These are phyloP conservation scores for Neopelma chrysocephalum DNA, from an alignment of 2,797 vertebrate species.

Conservation along the genomic window DNA sequence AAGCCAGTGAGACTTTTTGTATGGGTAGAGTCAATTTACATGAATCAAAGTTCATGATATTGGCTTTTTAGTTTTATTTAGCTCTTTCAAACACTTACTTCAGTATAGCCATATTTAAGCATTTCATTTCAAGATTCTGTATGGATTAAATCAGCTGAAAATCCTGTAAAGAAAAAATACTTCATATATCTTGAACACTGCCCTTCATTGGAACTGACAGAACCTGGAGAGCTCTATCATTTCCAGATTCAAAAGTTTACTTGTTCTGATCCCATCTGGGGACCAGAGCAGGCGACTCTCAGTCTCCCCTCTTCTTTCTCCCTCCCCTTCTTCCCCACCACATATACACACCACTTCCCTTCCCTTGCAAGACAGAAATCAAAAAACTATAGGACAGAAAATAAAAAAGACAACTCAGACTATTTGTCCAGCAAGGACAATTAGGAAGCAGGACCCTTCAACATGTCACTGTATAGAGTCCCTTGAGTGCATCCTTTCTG, in stretches of 20 bases:
- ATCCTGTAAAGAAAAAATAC: not conserved
- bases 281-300: not conserved
- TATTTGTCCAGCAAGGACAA: not conserved
- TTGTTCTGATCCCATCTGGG: not conserved
- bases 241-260: not conserved
- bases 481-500: not conserved
- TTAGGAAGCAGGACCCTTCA: not conserved
- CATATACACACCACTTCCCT: not conserved
- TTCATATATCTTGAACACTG: not conserved
- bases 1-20: not conserved
- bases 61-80: slow-evolving; percentile 47
- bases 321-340: not conserved
- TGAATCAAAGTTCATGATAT: slow-evolving; percentile 30
- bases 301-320: not conserved
- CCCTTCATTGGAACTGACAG: not conserved
- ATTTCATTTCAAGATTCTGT: not conserved
- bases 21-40: slow-evolving; percentile 8
- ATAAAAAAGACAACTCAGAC: not conserved
- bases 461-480: not conserved
- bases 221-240: not conserved
- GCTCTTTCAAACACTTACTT: not conserved
- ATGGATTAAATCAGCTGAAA: not conserved
- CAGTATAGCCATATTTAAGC: slow-evolving; percentile 7
- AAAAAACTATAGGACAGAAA: not conserved
- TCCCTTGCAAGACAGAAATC: not conserved